Evolutionary conservation across 35 echinoderm and acorn worm species (phyloP).

Genomic region (Lytechinus pictus): DNA sequence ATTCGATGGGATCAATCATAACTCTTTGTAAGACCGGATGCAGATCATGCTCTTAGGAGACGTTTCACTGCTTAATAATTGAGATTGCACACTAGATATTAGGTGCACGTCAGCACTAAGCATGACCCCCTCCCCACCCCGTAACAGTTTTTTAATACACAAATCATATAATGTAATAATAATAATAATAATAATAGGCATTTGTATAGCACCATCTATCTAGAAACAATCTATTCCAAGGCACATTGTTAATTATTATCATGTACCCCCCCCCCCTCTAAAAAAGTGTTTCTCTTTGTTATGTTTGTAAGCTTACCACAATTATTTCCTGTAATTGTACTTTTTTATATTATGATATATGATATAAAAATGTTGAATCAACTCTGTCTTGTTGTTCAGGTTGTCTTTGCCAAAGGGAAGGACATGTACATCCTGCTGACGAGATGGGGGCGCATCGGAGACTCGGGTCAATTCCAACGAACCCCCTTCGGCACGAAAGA

Average conservation of each 20-base stretch:
- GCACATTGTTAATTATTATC: too few relatives aligned
- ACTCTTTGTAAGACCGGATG: too few relatives aligned
- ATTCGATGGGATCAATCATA: too few relatives aligned
- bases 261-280: neutral
- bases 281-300: neutral
- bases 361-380: neutral
- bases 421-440: conserved; percentile 73
- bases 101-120: too few relatives aligned
- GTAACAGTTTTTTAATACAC: too few relatives aligned
- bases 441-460: conserved; percentile 80
- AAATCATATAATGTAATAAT: neutral
- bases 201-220: too few relatives aligned
- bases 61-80: too few relatives aligned
- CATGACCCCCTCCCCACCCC: too few relatives aligned
- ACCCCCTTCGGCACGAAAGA: conserved; percentile 77
- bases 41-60: too few relatives aligned
- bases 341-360: neutral
- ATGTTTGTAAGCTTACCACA: neutral
- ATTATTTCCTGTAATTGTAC: neutral
- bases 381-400: neutral
- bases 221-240: too few relatives aligned
- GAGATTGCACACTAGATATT: too few relatives aligned
- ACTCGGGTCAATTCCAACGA: conserved; percentile 71
- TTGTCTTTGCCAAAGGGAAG: conserved; percentile 73
- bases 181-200: too few relatives aligned